phyloP scores from a whole-genome alignment of 2,888 invertebrate genomes.

The Leptinotarsa peninsularis region DNA sequence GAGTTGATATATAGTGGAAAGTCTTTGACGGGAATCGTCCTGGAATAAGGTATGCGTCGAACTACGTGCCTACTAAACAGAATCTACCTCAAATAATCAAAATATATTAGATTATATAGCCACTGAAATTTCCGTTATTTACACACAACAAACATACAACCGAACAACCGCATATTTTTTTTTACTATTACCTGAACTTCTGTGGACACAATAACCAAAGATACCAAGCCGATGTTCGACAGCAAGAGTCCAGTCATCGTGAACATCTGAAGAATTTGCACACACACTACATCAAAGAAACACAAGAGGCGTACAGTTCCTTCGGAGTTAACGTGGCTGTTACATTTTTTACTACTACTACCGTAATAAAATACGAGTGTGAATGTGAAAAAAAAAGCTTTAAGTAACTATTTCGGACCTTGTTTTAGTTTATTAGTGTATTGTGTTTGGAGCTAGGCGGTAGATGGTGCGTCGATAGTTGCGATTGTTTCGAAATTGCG shows the following conservation, averaged over 20 bases:
- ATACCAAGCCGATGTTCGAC: conserved; percentile 37
- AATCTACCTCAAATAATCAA: conserved; percentile 67
- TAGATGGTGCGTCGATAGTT: neutral
- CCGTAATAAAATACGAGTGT: conserved; percentile 53
- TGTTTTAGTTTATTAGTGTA: conserved; percentile 36
- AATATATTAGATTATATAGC: conserved; percentile 64
- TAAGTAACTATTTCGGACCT: conserved; percentile 45
- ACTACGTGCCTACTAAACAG: conserved; percentile 62
- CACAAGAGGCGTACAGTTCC: conserved; percentile 58
- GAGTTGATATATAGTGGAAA: conserved; percentile 58
- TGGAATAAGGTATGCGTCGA: conserved; percentile 62
- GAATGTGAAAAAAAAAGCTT: conserved; percentile 57
- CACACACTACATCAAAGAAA: conserved; percentile 39
- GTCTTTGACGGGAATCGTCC: conserved; percentile 58
- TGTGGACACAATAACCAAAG: conserved; percentile 37
- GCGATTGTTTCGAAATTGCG: neutral
- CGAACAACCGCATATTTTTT: conserved; percentile 31
- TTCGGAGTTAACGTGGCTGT: conserved; percentile 62
- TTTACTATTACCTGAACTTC: conserved; percentile 27
- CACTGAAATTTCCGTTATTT: conserved; percentile 64
- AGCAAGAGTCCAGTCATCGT: conserved; percentile 35
- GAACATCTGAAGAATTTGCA: conserved; percentile 44
- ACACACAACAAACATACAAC: conserved; percentile 57
- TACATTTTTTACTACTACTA: conserved; percentile 54
- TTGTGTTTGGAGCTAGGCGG: conserved; percentile 28